Conservation (phyloP, 2,797 vertebrate genomes). For the Aotus griseimembra region DNA sequence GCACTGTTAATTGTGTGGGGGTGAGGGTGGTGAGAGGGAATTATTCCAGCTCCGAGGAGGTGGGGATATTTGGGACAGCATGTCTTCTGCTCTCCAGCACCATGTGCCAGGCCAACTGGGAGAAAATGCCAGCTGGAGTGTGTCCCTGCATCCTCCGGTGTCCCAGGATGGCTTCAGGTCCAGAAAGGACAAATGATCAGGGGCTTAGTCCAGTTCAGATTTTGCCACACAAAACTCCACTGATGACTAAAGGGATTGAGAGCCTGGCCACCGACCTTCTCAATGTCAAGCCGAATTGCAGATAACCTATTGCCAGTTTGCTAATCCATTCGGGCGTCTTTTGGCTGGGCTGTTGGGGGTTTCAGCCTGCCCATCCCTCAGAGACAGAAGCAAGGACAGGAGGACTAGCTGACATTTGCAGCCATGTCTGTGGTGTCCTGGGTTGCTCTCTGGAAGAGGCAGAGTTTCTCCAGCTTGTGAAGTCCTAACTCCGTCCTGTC, state of each 20-base stretch:
- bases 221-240: neutral
- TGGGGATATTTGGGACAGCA: neutral
- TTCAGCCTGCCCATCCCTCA: too few relatives aligned
- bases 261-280: neutral
- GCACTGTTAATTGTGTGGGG: neutral
- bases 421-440: neutral
- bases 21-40: neutral
- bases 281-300: accelerated
- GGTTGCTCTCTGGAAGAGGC: neutral
- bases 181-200: neutral
- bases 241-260: neutral
- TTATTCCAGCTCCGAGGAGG: neutral
- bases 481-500: neutral
- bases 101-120: neutral
- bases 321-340: accelerated
- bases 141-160: neutral
- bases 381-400: neutral
- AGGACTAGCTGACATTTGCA: accelerated
- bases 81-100: neutral
- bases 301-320: too few relatives aligned
- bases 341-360: neutral
- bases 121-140: too few relatives aligned
- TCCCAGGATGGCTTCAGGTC: neutral
- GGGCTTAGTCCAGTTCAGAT: neutral
- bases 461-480: neutral